These are phyloP conservation scores for Mastigias papua DNA, from an alignment of 30 jellyfish, hydroid and myxozoan species.

Conservation along the genomic window DNA sequence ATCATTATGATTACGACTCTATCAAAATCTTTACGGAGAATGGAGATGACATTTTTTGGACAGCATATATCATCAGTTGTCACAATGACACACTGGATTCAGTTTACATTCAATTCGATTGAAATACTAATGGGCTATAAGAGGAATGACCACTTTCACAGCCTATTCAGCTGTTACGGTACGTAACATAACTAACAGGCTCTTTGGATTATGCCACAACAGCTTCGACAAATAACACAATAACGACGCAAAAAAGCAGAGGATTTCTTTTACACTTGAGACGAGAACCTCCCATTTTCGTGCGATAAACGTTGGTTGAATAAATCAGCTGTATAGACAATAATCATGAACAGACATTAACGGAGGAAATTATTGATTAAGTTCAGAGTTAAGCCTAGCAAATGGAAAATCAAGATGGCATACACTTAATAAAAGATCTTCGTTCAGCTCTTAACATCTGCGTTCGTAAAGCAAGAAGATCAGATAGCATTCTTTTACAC, in stretches of 20 bases:
- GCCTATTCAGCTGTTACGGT: background rate
- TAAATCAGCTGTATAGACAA: background rate
- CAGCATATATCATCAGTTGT: background rate
- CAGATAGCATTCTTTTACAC: background rate
- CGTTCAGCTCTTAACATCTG: constrained; percentile 1
- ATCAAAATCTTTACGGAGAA: too few species aligned
- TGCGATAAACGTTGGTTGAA: background rate
- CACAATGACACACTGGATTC: background rate
- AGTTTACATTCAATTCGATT: constrained; percentile 5
- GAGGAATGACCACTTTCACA: constrained; percentile 10
- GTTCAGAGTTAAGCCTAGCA: background rate
- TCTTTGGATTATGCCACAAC: background rate
- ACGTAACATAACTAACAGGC: background rate
- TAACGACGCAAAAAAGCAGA: background rate
- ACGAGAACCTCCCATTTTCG: background rate
- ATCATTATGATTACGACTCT: too few species aligned
- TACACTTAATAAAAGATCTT: background rate
- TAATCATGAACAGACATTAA: background rate
- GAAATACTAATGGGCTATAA: background rate
- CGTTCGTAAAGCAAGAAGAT: background rate
- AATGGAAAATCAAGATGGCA: constrained; percentile 9
- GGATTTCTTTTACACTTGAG: background rate
- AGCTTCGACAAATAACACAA: background rate
- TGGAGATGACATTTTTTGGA: too few species aligned
- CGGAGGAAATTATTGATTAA: background rate